These are phyloP conservation scores for Hermaeophaga mercurialis DNA, from an alignment of 2,888 invertebrate species.

Conservation along the genomic window DNA sequence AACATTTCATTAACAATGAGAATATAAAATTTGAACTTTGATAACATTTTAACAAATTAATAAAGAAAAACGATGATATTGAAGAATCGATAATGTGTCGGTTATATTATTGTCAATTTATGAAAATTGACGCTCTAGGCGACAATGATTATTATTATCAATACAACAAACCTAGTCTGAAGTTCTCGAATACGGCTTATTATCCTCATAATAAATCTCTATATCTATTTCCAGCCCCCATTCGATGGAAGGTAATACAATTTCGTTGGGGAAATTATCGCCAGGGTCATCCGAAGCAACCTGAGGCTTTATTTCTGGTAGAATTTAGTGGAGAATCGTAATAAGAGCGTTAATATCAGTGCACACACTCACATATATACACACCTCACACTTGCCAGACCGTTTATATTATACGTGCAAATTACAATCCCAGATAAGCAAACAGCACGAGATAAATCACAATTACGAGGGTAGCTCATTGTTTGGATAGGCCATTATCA, in stretches of 20 bases:
- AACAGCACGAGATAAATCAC: constrained; percentile 45
- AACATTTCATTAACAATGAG: too few relatives aligned
- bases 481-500: constrained; percentile 19
- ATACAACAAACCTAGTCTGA: constrained; percentile 20
- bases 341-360: constrained; percentile 41
- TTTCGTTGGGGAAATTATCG: constrained; percentile 27
- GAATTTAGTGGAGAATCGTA: constrained; percentile 31
- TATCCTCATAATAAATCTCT: constrained; percentile 25
- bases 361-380: constrained; percentile 24
- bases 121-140: constrained; percentile 8
- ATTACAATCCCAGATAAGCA: constrained; percentile 47
- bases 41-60: too few relatives aligned
- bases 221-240: constrained; percentile 6
- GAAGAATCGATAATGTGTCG: too few relatives aligned
- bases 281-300: constrained; percentile 32
- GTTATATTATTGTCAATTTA: constrained; percentile 7
- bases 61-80: too few relatives aligned
- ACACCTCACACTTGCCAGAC: constrained; percentile 29
- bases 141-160: constrained; percentile 26
- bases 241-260: constrained; percentile 20
- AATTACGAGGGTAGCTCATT: constrained; percentile 34
- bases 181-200: constrained; percentile 18
- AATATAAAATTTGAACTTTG: too few relatives aligned
- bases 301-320: constrained; percentile 32
- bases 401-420: constrained; percentile 20